A percentile compares a stretch with the other conserved stretches of the same genome.
These are phyloP conservation scores for Eumaeus atala DNA, from an alignment of 1,140 invertebrate genomes.

Conservation along the genomic window DNA sequence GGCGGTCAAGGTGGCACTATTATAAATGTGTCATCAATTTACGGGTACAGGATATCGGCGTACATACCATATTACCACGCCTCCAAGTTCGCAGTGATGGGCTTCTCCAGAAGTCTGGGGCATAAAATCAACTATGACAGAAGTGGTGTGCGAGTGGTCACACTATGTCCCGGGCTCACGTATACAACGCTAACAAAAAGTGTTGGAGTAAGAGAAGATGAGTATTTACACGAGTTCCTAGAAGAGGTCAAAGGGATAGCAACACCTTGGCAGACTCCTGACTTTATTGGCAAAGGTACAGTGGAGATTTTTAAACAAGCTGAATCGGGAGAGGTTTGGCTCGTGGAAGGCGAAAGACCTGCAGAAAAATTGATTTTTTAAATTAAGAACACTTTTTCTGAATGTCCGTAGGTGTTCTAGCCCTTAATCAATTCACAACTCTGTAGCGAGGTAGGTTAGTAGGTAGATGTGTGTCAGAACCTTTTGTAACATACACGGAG, in stretches of 20 bases:
- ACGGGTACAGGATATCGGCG: conserved; percentile 75
- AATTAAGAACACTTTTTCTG: background rate
- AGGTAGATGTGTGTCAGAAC: too few relatives aligned
- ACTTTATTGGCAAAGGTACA: background rate
- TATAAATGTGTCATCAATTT: conserved; percentile 78
- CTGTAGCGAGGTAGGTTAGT: too few relatives aligned
- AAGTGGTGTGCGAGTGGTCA: conserved; percentile 70
- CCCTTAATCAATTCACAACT: too few relatives aligned
- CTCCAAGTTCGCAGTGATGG: conserved; percentile 78
- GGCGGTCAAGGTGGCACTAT: conserved; percentile 77
- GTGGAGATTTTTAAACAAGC: conserved; percentile 4
- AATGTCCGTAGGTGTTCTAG: too few relatives aligned
- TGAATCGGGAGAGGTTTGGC: conserved; percentile 1
- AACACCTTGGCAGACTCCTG: background rate
- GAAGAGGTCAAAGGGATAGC: background rate
- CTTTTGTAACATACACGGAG: too few relatives aligned
- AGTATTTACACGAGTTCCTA: background rate
- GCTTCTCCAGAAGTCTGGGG: conserved; percentile 72
- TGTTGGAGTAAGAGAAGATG: background rate
- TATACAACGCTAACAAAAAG: background rate
- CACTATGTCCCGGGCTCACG: conserved; percentile 73
- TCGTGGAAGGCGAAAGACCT: conserved; percentile 5
- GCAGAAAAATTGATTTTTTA: conserved; percentile 6
- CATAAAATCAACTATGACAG: conserved; percentile 71
- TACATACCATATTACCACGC: conserved; percentile 79